Conservation (phyloP, 2,888 invertebrate species). For the Metalampra italica region DNA sequence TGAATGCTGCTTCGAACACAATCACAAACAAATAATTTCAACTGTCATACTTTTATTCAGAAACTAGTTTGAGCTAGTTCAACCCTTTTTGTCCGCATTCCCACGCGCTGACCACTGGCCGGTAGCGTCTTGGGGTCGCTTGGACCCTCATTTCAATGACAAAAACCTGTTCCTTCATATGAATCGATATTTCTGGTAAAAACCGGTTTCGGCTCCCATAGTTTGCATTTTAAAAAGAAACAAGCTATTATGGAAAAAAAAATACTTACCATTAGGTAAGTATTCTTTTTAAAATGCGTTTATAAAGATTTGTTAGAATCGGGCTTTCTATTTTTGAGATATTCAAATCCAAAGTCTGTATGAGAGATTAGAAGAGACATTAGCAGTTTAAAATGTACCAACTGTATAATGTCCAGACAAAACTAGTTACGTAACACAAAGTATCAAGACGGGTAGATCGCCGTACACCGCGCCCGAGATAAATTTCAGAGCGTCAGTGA, state of each 20-base stretch:
- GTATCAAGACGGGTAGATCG: constrained; percentile 33
- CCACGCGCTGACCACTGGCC: constrained; percentile 61
- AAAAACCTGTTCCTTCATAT: constrained; percentile 28
- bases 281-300: neutral
- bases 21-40: too few species aligned
- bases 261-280: too few species aligned
- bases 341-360: too few species aligned
- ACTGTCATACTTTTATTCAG: constrained; percentile 2
- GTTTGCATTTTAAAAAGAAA: neutral
- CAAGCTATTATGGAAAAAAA: too few species aligned
- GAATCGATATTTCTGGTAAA: constrained; percentile 25
- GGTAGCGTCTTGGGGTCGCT: constrained; percentile 32
- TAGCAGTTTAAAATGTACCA: too few species aligned
- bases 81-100: constrained; percentile 21
- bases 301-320: too few species aligned
- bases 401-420: too few species aligned
- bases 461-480: constrained; percentile 55
- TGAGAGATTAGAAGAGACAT: too few species aligned
- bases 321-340: too few species aligned
- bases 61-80: constrained; percentile 13
- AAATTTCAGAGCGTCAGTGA: constrained; percentile 78
- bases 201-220: constrained; percentile 51
- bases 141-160: constrained; percentile 24
- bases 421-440: constrained; percentile 31
- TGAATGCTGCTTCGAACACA: too few species aligned